These are phyloP conservation scores for Drosophila aff. DNA, from an alignment of 1,140 invertebrate genomes.

Conservation along the genomic window DNA sequence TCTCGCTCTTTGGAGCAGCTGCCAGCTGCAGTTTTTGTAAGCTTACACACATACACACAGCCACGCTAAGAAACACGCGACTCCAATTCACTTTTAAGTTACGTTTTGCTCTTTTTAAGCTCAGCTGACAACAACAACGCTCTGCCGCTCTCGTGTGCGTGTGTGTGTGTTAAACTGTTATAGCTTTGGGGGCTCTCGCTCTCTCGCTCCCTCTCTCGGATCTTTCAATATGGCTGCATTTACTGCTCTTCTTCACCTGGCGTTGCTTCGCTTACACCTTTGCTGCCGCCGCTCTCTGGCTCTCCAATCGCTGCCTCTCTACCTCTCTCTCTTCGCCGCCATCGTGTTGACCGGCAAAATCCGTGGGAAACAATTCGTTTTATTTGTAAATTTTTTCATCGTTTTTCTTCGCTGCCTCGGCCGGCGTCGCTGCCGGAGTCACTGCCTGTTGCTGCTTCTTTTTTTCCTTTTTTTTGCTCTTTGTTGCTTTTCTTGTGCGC, in stretches of 20 bases:
- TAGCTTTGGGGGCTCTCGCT: slow-evolving; percentile 65
- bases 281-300: slow-evolving; percentile 47
- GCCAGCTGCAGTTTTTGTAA: slow-evolving; percentile 75
- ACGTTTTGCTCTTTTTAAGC: slow-evolving; percentile 81
- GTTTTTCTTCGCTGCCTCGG: slow-evolving; percentile 51
- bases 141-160: slow-evolving; percentile 28
- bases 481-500: slow-evolving; percentile 55
- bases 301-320: slow-evolving; percentile 19
- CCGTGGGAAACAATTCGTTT: slow-evolving; percentile 86
- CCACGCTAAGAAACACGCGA: slow-evolving; percentile 31
- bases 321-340: slow-evolving; percentile 58
- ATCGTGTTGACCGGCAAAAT: slow-evolving; percentile 85
- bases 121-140: slow-evolving; percentile 72
- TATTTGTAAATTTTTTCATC: slow-evolving; percentile 84
- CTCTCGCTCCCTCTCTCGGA: slow-evolving; percentile 34
- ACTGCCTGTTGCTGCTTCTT: slow-evolving; percentile 44
- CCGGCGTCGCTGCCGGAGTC: slow-evolving; percentile 18
- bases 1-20: slow-evolving; percentile 54
- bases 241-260: slow-evolving; percentile 78
- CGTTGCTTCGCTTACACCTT: slow-evolving; percentile 76
- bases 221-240: slow-evolving; percentile 75
- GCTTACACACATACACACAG: slow-evolving; percentile 45
- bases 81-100: slow-evolving; percentile 81
- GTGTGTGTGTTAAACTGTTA: slow-evolving; percentile 71
- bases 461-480: slow-evolving; percentile 24